Evolutionary conservation across 2,888 invertebrate species (phyloP), one percentile per base, ranked within the genome.

Genomic region (Stenodema calcarata): DNA sequence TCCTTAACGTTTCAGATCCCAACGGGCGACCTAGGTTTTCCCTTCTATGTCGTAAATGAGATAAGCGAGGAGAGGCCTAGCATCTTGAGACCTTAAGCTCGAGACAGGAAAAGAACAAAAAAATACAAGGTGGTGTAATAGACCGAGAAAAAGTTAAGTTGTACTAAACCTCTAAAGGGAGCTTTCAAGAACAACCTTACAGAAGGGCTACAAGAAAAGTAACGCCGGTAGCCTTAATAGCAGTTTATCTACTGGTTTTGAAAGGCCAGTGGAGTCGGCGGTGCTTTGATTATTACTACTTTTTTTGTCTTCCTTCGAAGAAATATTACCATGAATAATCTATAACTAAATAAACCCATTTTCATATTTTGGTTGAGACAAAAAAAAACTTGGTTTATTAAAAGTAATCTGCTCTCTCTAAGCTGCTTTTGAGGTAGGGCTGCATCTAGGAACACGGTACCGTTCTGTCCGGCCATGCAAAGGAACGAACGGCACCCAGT

Each of bases 141-240:
- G 41, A 82, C 69, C 23, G 23, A 18, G 69, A 82, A 82, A 82
- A 62, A 41, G 42, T 69, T 70, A 30, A 30, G 82, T 82, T 41
- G 82, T 62, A 82, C 69, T 41, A 35, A 62, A 82, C 27, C 47
- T 18, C 18, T 42, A 44, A 27, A 69, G 47, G 35, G 23, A 69
- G 82, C 82, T 82, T 82, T 82, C 82, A 82, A 70, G 82, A 82
- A 70, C 80, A 54, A 80, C 50, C 80, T 30, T 30, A 30, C 30
- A 78, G 23, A 18, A 50, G 30, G 54, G 80, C 54, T 50, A 80
- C 62, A 62, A 62, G 54, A 62, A 30, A 69, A 23, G 82, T 82
- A 82, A 82, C 82, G 69, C 82, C 41, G 82, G 82, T 82, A 82
- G 82, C 27, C 82, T 47, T 82, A 82, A 82, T 82, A 82, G 82